Percentiles rank a stretch among this genome's conserved stretches.
Evolutionary conservation across 2,888 invertebrate genomes (phyloP).

Genomic region (Leucoma salicis): DNA sequence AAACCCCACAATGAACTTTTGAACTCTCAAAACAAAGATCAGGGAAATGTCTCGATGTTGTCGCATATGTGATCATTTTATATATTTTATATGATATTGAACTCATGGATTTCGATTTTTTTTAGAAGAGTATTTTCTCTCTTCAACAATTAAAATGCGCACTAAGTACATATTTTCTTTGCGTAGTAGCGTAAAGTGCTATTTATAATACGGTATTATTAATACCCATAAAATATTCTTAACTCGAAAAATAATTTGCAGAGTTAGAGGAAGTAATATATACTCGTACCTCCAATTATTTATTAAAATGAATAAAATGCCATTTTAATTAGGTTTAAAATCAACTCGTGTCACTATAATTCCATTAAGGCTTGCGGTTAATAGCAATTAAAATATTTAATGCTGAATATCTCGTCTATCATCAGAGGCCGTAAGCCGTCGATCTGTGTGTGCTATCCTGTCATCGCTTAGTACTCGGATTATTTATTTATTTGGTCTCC

Average conservation of each 20-base stretch:
- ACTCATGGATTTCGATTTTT: no score
- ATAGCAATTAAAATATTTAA: constrained; percentile 26
- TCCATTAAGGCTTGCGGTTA: constrained; percentile 22
- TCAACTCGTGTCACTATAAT: constrained; percentile 18
- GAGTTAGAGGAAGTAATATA: background rate
- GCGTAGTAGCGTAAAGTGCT: no score
- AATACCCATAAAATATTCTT: background rate
- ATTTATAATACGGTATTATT: no score
- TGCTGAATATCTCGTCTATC: constrained; percentile 25
- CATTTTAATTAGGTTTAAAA: constrained; percentile 15
- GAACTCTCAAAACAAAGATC: constrained; percentile 14
- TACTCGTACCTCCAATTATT: background rate
- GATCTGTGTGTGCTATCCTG: constrained; percentile 43
- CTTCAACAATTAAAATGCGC: no score
- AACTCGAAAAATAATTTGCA: background rate
- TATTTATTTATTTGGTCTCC: constrained; percentile 66
- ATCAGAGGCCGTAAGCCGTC: constrained; percentile 18
- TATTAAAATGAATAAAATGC: constrained; percentile 20
- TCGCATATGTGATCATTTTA: background rate
- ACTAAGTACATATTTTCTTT: no score
- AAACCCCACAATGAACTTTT: constrained; percentile 13
- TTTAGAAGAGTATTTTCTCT: no score
- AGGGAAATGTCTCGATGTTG: constrained; percentile 3
- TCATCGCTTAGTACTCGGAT: constrained; percentile 55
- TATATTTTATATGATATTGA: no score